Base-by-base conservation (phyloP, 2,888 invertebrate genomes). In the Criorhina ranunculi region DNA sequence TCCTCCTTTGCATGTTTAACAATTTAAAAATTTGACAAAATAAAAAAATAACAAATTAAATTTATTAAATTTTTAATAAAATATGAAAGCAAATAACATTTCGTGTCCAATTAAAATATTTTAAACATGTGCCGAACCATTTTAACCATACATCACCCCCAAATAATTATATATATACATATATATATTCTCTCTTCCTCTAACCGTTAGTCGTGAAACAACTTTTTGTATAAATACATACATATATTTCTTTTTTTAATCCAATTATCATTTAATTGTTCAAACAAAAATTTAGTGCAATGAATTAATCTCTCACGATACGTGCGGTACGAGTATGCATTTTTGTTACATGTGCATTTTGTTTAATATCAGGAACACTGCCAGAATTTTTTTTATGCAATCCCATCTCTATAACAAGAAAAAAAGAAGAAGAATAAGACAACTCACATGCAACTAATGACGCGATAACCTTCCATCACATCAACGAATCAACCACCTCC, bases 121-220 rank as follows among this genome's bases (percentile, higher is more conserved):
- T 82, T 72, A 53, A 44, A 8, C 11, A 35, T 17, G 42, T 75
- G 73, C 73, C 83, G 78, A 83, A 66, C 33, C 46, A 79, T 49
- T n/a, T 83, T 78, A 79, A 62, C 31, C 53, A 42, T 83, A 83
- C 83, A 83, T 64, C 83, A 83, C 83, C 83, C 83, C 78, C 83
- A 69, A 83, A 78, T 62, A 49, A 24, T n/a, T n/a, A n/a, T n/a
- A n/a, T n/a, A n/a, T n/a, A n/a, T n/a, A n/a, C 46, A 29, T 70
- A n/a, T n/a, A n/a, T 33, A 7, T 40, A 0, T 51, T 29, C 15
- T 53, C 42, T 40, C 60, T 0, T 19, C 42, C 42, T 12, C 40
- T n/a, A n/a, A n/a, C n/a, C n/a, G n/a, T n/a, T n/a, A 37, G 19
- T 35, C 31, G 40, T 8, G 19, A 51, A 62, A 55, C 44, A 69